Base-by-base conservation (phyloP, 1,140 invertebrate species). In the Drosophila sproati region DNA sequence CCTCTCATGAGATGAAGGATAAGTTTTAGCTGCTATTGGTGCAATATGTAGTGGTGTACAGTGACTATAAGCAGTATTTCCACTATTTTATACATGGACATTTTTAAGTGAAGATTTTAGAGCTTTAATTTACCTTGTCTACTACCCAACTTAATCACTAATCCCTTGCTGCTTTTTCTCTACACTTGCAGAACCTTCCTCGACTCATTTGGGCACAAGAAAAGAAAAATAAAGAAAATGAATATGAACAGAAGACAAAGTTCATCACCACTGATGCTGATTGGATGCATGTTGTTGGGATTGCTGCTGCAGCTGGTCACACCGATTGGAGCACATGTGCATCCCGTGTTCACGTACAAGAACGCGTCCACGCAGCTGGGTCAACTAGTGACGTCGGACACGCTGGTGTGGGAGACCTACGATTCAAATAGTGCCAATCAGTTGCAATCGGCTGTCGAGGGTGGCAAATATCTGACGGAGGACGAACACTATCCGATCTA, bases 401-500 rank as follows among this genome's bases (percentile, higher is more conserved):
- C 94, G 2, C 80, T 95, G 32, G 93, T 93, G 31, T 95, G 95
- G 95, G 92, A 92, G 55, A 87, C 77, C 5, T 93, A 94, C 51
- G 92, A 93, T 8, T 79, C 90, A 0, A 85, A 91, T 12, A 92
- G 94, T 51, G 92, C 93, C 28, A 91, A 93, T 29, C 81, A 93
- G 47, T 80, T 93, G 35, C 93, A 93, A 51, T 92, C 93, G 32
- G 93, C 94, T 31, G 94, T 95, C 6, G 93, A 94, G 37, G 94
- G 94, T 31, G 94, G 94, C n/a, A 93, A 94, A 63, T 93, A 94
- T 60, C 87, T 93, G 3, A 80, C 89, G 4, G 79, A 85, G 50
- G 82, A 92, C 8, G 89, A 91, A 56, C 86, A 92, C n/a, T 91
- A 93, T 68, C 94, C 95, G 4, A 94, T 97, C 35, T 96, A 95